These are phyloP conservation scores for Varanus salvator DNA, from an alignment of 2,113 vertebrate species.

Conservation along the genomic window DNA sequence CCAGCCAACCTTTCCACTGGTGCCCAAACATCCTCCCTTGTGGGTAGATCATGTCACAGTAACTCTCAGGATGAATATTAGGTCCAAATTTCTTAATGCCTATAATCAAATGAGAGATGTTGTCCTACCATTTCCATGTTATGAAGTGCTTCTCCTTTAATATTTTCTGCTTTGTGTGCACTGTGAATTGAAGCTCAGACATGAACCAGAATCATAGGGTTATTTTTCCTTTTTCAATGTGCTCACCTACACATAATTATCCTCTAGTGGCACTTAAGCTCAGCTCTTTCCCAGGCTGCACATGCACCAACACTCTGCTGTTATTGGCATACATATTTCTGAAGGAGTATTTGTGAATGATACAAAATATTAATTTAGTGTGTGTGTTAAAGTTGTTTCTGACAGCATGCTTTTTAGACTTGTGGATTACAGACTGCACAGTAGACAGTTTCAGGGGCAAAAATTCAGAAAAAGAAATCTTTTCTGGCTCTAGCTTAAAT, in stretches of 20 bases:
- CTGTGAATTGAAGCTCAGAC: background rate
- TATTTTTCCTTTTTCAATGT: background rate
- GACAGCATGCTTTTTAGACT: background rate
- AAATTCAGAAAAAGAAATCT: background rate
- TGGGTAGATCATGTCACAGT: no score
- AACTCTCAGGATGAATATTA: background rate
- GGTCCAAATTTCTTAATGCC: background rate
- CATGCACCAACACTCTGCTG: background rate
- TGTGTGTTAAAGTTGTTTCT: background rate
- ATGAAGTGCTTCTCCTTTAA: background rate
- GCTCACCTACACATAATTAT: background rate
- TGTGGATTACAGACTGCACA: background rate
- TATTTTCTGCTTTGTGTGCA: background rate
- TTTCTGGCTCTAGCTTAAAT: constrained; percentile 27
- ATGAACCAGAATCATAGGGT: background rate
- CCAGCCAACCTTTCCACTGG: no score
- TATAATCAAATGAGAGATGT: background rate
- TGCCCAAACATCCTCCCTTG: no score
- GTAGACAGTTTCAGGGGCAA: background rate
- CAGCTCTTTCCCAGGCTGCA: background rate
- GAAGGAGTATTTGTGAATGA: background rate
- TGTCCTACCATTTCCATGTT: background rate
- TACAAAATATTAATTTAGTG: background rate
- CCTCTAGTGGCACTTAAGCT: background rate
- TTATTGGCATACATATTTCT: background rate